Evolutionary conservation across 2,888 invertebrate genomes (phyloP).

Genomic region (Sinodicranocentrus sp.): DNA sequence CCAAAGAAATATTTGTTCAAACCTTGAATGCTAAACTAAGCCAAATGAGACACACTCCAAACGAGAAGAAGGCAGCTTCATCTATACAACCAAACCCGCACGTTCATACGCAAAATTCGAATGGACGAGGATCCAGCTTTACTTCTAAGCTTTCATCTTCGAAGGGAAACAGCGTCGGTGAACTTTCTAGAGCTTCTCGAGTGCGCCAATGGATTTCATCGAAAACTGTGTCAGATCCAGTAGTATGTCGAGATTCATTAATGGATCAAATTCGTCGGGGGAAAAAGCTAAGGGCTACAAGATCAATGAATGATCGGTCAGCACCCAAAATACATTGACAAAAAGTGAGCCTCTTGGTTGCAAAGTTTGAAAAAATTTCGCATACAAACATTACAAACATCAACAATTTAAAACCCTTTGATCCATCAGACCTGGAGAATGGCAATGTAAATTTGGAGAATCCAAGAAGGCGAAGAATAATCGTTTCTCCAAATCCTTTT

Average conservation of each 20-base stretch:
- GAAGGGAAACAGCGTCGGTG: slow-evolving; percentile 71
- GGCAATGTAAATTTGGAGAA: slow-evolving; percentile 62
- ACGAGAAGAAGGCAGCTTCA: slow-evolving; percentile 57
- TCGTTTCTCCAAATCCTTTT: slow-evolving; percentile 55
- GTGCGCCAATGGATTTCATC: slow-evolving; percentile 85
- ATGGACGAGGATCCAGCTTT: slow-evolving; percentile 61
- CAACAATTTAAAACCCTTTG: neutral
- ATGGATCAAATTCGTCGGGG: slow-evolving; percentile 96
- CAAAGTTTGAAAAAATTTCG: slow-evolving; percentile 69
- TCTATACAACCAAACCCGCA: slow-evolving; percentile 24
- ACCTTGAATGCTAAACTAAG: slow-evolving; percentile 74
- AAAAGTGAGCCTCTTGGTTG: slow-evolving; percentile 74
- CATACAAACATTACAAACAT: slow-evolving; percentile 40
- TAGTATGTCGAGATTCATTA: slow-evolving; percentile 90
- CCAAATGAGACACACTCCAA: slow-evolving; percentile 72
- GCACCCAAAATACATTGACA: slow-evolving; percentile 90
- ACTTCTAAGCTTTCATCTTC: slow-evolving; percentile 71
- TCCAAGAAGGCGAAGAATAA: slow-evolving; percentile 70
- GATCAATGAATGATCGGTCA: slow-evolving; percentile 89
- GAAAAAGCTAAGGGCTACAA: slow-evolving; percentile 88
- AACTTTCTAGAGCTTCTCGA: slow-evolving; percentile 77
- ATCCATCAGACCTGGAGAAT: slow-evolving; percentile 32
- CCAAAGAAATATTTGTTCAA: slow-evolving; percentile 74
- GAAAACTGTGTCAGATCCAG: slow-evolving; percentile 84
- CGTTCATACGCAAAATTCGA: slow-evolving; percentile 36